These are phyloP conservation scores for Sinocyclocheilus maitianheensis DNA, from an alignment of 2,113 vertebrate genomes.

Conservation along the genomic window DNA sequence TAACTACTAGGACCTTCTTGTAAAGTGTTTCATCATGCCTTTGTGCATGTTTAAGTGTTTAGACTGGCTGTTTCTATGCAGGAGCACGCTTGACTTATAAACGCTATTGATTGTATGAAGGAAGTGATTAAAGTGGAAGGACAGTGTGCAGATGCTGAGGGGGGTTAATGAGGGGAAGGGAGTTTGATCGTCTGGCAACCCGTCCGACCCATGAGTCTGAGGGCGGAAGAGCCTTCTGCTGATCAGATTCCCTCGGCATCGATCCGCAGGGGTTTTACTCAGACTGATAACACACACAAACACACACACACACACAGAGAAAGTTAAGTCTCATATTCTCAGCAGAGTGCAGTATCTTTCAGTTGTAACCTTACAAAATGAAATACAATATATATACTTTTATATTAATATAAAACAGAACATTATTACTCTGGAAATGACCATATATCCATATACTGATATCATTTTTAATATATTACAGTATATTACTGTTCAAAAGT, in stretches of 20 bases:
- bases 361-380: not conserved
- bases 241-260: constrained; percentile 3
- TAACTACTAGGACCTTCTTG: not conserved
- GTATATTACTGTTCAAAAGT: too few relatives aligned
- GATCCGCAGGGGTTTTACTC: constrained; percentile 7
- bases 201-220: constrained; percentile 1
- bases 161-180: constrained; percentile 30
- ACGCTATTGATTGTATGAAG: constrained; percentile 22
- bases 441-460: too few relatives aligned
- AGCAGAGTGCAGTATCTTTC: not conserved
- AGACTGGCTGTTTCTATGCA: constrained; percentile 15
- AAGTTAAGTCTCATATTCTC: not conserved
- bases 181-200: constrained; percentile 28
- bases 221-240: constrained; percentile 26
- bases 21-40: not conserved
- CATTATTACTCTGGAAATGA: not conserved
- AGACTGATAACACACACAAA: not conserved
- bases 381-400: not conserved
- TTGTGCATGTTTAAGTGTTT: not conserved
- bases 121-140: constrained; percentile 37
- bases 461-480: too few relatives aligned
- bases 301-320: not conserved
- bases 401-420: not conserved
- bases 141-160: constrained; percentile 25
- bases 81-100: constrained; percentile 29